Conservation (phyloP, 2,797 vertebrate species). For the Lophius americanus region DNA sequence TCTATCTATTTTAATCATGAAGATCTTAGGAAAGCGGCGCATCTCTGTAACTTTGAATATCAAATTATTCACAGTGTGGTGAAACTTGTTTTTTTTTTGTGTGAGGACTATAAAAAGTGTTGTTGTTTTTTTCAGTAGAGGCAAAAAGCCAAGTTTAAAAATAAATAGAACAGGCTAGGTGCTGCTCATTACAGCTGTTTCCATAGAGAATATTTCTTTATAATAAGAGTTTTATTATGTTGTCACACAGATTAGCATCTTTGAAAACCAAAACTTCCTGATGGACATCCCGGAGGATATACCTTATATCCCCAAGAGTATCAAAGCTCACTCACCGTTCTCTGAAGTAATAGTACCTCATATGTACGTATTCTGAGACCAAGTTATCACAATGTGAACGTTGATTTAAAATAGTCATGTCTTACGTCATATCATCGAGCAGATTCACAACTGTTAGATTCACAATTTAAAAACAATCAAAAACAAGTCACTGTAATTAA, state of each 20-base stretch:
- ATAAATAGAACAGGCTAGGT: conserved; percentile 20
- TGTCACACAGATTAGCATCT: conserved; percentile 28
- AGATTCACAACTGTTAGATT: too few species aligned
- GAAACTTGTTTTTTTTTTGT: conserved; percentile 6
- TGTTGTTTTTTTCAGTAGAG: conserved; percentile 11
- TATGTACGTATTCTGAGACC: conserved; percentile 48
- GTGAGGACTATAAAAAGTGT: conserved; percentile 11
- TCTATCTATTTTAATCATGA: conserved; percentile 45
- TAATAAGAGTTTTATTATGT: conserved; percentile 26
- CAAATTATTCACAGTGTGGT: conserved; percentile 3
- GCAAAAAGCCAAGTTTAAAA: conserved; percentile 54
- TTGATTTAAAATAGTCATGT: too few species aligned
- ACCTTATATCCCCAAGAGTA: conserved; percentile 21
- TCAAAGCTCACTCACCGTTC: conserved; percentile 20
- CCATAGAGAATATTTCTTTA: conserved; percentile 24
- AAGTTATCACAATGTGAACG: conserved; percentile 23
- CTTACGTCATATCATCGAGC: too few species aligned
- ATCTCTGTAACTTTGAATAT: conserved; percentile 27
- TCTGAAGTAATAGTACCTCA: conserved; percentile 17
- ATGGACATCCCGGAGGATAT: conserved; percentile 13
- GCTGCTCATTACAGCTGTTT: conserved; percentile 34
- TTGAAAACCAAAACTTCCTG: conserved; percentile 19
- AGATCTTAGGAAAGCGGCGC: conserved; percentile 24
- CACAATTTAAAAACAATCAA: too few species aligned
- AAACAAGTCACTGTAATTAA: too few species aligned